These are phyloP conservation scores for Thermophis baileyi DNA, from an alignment of 2,113 vertebrate species.

Conservation along the genomic window DNA sequence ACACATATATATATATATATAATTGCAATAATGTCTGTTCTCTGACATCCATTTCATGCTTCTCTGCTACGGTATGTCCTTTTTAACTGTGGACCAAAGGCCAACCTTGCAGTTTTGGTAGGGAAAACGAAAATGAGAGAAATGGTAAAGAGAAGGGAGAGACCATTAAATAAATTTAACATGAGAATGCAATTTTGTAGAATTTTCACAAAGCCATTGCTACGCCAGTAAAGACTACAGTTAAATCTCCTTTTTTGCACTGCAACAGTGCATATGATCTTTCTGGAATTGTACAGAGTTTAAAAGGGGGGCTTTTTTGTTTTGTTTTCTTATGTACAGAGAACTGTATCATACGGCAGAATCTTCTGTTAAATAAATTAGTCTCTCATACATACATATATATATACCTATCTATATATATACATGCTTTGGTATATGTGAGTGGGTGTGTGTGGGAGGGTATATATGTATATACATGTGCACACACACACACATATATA, in stretches of 20 bases:
- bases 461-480: conserved; percentile 32
- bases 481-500: conserved; percentile 39
- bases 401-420: conserved; percentile 60
- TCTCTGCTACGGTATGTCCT: conserved; percentile 71
- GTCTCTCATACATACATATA: conserved; percentile 73
- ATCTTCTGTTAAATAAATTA: conserved; percentile 79
- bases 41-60: conserved; percentile 67
- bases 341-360: conserved; percentile 81
- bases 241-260: conserved; percentile 81
- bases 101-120: conserved; percentile 67
- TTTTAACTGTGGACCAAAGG: conserved; percentile 78
- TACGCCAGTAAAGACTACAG: conserved; percentile 84
- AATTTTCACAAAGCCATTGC: conserved; percentile 78
- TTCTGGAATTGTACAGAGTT: conserved; percentile 91
- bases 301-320: conserved; percentile 23
- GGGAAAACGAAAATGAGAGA: neutral
- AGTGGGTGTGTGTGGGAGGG: neutral
- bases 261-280: conserved; percentile 93
- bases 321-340: conserved; percentile 85
- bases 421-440: conserved; percentile 44
- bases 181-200: conserved; percentile 75
- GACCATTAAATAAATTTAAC: conserved; percentile 61
- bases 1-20: no score
- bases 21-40: conserved; percentile 78
- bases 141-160: conserved; percentile 40